Conservation (phyloP, 2,888 invertebrate species). For the Meganola albula region DNA sequence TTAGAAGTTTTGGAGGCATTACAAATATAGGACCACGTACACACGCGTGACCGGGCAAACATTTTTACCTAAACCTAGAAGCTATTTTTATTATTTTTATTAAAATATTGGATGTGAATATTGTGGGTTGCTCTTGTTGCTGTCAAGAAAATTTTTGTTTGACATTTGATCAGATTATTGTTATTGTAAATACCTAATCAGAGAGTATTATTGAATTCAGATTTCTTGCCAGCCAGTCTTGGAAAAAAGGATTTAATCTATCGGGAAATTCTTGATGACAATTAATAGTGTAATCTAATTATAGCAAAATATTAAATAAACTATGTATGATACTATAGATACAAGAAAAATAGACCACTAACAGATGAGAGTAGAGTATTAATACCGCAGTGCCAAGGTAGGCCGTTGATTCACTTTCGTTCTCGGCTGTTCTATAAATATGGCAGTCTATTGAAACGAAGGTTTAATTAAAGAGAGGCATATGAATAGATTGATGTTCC, state of each 20-base stretch:
- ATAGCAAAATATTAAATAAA: too few relatives aligned
- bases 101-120: conserved; percentile 17
- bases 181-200: too few relatives aligned
- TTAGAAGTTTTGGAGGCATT: conserved; percentile 19
- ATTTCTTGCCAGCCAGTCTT: not conserved
- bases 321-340: too few relatives aligned
- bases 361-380: conserved; percentile 50
- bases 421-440: conserved; percentile 47
- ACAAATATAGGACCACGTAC: conserved; percentile 29
- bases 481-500: conserved; percentile 10
- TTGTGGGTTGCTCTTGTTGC: conserved; percentile 33
- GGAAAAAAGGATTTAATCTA: too few relatives aligned
- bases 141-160: conserved; percentile 30
- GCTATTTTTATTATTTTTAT: conserved; percentile 18
- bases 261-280: too few relatives aligned
- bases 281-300: too few relatives aligned
- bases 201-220: too few relatives aligned
- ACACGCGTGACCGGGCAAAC: conserved; percentile 27
- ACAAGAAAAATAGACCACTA: conserved; percentile 52
- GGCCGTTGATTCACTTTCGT: conserved; percentile 57
- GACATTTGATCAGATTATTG: conserved; percentile 13
- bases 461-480: conserved; percentile 16
- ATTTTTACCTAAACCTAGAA: conserved; percentile 21
- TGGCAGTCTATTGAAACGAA: conserved; percentile 19
- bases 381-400: conserved; percentile 71